Base-by-base conservation (phyloP, 2,888 invertebrate genomes). In the Frankliniella intonsa region DNA sequence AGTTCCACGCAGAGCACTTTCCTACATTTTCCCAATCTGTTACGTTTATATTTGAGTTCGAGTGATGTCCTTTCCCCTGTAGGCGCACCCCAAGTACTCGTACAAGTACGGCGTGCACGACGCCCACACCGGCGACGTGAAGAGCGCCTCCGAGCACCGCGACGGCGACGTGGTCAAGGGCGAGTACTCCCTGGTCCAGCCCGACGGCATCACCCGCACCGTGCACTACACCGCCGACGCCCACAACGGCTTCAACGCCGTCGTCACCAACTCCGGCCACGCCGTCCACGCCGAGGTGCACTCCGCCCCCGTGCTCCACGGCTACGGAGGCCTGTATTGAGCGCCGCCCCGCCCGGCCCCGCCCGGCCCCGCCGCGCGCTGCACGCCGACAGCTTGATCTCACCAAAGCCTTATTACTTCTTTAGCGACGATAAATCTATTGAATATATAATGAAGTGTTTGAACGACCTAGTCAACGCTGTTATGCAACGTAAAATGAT, bases 181-280 rank as follows among this genome's bases (percentile, higher is more conserved):
- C 87, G 88, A 88, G 83, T 88, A 89, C 84, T 88, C 88, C 14
- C 84, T 89, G 55, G 85, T 85, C 84, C 93, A 94, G 87, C 92
- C 93, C 79, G 93, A 93, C 88, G 94, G 94, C 82, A 93, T 93
- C 84, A 92, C 93, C 82, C 90, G 94, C 85, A 93, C 93, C 3
- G 93, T 94, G 83, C 91, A 92, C 88, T 94, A 94, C 88, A 91
- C 92, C 83, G 93, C 93, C 82, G 94, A 94, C 87, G 93, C 93
- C 92, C 92, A 93, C 87, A 93, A 92, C 85, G 94, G 94, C 86
- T 94, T 94, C 89, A 69, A 69, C 69, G 69, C 69, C 69, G 69
- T 69, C 69, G 69, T 69, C 69, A 69, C 69, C 69, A 69, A 69
- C 69, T 22, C 22, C 22, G 69, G 69, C 69, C 69, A 69, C 69